phyloP scores from a whole-genome alignment of 2,888 invertebrate genomes.

The Plusia festucae region DNA sequence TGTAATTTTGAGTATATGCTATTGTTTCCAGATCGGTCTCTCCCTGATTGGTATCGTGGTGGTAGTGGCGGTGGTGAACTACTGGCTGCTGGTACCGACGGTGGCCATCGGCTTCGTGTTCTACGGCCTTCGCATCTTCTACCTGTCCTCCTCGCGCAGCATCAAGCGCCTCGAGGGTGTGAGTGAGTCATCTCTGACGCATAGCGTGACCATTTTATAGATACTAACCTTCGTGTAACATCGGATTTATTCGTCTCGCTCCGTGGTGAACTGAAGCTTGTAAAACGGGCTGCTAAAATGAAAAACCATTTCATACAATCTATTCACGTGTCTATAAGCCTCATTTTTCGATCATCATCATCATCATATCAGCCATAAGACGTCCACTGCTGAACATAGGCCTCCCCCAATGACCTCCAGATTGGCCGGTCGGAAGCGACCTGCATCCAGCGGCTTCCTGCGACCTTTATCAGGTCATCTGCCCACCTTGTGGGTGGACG shows the following conservation, averaged over 20 bases:
- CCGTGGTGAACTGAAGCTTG: not conserved
- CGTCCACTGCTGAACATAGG: no score
- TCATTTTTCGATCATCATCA: no score
- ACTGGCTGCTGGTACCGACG: conserved; percentile 92
- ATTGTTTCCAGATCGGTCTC: conserved; percentile 92
- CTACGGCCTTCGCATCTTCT: conserved; percentile 93
- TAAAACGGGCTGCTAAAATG: no score
- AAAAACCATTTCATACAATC: no score
- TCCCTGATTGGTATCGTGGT: conserved; percentile 94
- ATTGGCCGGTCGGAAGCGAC: no score
- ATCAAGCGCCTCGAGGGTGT: conserved; percentile 95
- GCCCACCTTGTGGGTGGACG: no score
- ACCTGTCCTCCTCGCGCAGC: conserved; percentile 94
- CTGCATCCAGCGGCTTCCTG: no score
- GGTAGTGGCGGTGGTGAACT: conserved; percentile 94
- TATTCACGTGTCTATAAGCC: no score
- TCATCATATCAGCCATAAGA: no score
- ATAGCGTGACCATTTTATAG: conserved; percentile 55
- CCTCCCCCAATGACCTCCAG: no score
- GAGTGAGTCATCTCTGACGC: conserved; percentile 90
- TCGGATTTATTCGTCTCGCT: not conserved
- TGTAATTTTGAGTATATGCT: no score
- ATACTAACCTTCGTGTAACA: conserved; percentile 37
- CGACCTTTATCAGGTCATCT: no score
- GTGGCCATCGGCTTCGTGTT: conserved; percentile 92